Base-by-base conservation (phyloP, 2,888 invertebrate genomes). In the Argyresthia albistria region DNA sequence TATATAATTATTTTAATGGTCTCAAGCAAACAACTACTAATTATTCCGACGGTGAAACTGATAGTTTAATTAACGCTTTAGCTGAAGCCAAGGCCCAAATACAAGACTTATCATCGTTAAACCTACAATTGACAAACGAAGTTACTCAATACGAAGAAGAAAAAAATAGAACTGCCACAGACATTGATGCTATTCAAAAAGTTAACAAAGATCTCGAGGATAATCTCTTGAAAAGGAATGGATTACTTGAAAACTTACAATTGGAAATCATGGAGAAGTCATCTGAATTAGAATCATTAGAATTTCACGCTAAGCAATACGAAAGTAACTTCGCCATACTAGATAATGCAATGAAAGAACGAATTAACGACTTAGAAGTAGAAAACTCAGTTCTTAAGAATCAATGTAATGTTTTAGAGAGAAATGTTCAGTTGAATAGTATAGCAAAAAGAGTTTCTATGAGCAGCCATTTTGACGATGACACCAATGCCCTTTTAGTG, bases 211-310 rank as follows among this genome's bases (percentile, higher is more conserved):
- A 53, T 25, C 56, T 77, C 12, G 62, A 61, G 53, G 42, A 56
- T 53, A 63, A 73, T 59, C 65, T 81, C 43, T 54, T 56, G 15
- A 56, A 57, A 36, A 69, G 67, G 55, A 62, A 66, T 55, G 54
- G 62, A 45, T 54, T 76, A 14, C 58, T 84, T 50, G 56, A 66
- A 51, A 57, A 64, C 35, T 59, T 82, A 15, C 62, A 70, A 54
- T 50, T 56, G 25, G 74, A 82, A 57, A 57, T 86, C 25, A 59
- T 65, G 52, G 37, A 51, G 1, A 84, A 82, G 62, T 55, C 61
- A 11, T 55, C 57, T 43, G 73, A 80, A 64, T 64, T 83, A 16
- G 59, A 67, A 52, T 53, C 25, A 7, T 71, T 81, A 60, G 64
- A 77, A 63, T 54, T 45, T 10, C 77, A 72, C 64, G 64, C 69